Evolutionary conservation across 1,140 invertebrate genomes (phyloP), one percentile per base, ranked within the genome.

Genomic region (Drosophila pseudoobscura): DNA sequence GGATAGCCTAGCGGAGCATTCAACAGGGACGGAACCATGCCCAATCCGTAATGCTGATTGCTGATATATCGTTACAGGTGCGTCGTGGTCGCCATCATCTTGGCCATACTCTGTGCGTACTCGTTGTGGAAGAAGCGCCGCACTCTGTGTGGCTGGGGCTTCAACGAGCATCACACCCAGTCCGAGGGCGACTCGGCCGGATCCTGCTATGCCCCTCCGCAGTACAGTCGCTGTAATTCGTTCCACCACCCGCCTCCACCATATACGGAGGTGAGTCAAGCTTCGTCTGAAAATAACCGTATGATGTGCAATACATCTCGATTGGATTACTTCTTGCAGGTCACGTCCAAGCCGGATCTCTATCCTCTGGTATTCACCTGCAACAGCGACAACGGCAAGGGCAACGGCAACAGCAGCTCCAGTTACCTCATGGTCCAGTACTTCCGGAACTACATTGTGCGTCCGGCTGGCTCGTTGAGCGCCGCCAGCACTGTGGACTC

Each of bases 341-440:
- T 97, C 26, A 95, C 96, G 44, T 95, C 96, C 9, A 97, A 97
- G 79, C 96, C 96, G 24, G 96, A 96, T 79, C 92, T 97, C 5
- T 97, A 97, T 90, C 96, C 96, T 0, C 91, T 96, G 29, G 96
- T 97, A 20, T 96, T 96, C 58, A 96, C 95, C 26, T 96, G 95
- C 89, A 95, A 95, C 46, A 95, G 94, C 59, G 77, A 92, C 80
- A 89, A 92, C 91, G 62, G 94, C 92, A 79, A 94, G 35, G 64
- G 94, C 92, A 78, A 95, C 8, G 31, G 31, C 31, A 35, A 35
- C 17, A 95, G 95, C 78, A 93, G 94, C 47, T 94, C 95, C 53
- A 95, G 95, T 74, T 96, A 95, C 74, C 92, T 96, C 39, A 96
- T 97, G 93, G 96, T 96, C 56, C 96, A 96, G 77, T 96, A 96